Conservation (phyloP, 2,113 vertebrate species). For the Martes martes region DNA sequence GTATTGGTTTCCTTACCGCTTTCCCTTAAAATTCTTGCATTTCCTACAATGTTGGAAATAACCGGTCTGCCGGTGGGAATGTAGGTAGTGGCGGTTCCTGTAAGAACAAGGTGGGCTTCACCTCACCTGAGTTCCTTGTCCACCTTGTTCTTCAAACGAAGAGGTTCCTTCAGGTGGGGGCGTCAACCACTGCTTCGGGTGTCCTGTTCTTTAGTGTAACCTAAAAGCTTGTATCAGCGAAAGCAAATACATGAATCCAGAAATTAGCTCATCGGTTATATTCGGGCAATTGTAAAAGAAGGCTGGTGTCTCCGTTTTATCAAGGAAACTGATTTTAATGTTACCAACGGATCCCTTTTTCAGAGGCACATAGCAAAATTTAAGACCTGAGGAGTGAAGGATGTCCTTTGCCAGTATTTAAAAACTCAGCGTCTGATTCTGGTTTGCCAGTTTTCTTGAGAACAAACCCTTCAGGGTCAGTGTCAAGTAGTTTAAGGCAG, state of each 20-base stretch:
- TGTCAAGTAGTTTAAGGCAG: not conserved
- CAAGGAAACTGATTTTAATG: not conserved
- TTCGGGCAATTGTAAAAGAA: not conserved
- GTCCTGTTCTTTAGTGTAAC: not conserved
- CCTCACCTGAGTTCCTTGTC: not conserved
- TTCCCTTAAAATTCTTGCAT: not conserved
- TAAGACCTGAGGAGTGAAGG: not conserved
- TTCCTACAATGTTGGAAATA: not conserved
- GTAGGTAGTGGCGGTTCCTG: accelerated
- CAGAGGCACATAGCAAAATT: not conserved
- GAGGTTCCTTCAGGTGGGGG: no score
- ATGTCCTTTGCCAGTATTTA: not conserved
- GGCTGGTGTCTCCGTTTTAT: not conserved
- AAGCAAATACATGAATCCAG: not conserved
- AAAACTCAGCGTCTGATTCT: not conserved
- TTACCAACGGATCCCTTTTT: not conserved
- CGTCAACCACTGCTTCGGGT: not conserved
- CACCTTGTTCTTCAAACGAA: no score
- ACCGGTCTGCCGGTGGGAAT: not conserved
- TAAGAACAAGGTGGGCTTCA: not conserved
- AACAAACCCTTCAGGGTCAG: not conserved
- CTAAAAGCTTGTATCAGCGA: not conserved
- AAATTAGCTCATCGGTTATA: not conserved
- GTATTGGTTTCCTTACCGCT: not conserved
- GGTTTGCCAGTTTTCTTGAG: not conserved